Evolutionary conservation across 2,113 vertebrate species (phyloP), one percentile per base, ranked within the genome.

Genomic region (Tiliqua scincoides): DNA sequence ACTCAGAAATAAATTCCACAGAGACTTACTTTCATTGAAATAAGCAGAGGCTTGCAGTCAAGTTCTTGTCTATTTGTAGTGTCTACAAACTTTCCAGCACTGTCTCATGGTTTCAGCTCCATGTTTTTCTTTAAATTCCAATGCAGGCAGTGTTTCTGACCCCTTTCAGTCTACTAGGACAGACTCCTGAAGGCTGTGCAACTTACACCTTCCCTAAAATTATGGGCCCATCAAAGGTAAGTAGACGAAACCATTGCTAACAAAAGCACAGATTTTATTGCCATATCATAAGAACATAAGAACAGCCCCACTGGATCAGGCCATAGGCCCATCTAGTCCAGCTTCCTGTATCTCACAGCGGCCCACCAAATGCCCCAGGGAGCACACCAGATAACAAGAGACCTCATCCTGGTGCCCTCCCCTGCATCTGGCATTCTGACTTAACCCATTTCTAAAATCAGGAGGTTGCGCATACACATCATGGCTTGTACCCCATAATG

Each of bases 91-190:
- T 73, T 37, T 68, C 18, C 48, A 67, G 25, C 48, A 82, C 10
- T 62, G 14, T 1, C 25, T 85, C 40, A 77, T 30, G 76, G 72
- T 72, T 25, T 48, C 74, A 1, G 2, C 80, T 90, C 76, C 74
- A 0, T 79, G 35, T 61, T 1, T 83, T 0, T 77, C 14, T 30
- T 54, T 48, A 48, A 75, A 37, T 61, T 20, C 43, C 30, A 87
- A n/a, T 37, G 18, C 40, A 98, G 94, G 95, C 96, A 15, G 97
- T 91, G 6, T 96, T 98, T 91, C 95, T 97, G 17, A 96, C 91
- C 0, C 93, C 95, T 3, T 98, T 97, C 62, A 96, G 57, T 54
- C 91, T 94, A 11, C 83, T 97, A 11, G 96, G 96, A 3, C 93
- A 94, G 85, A 95, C 83, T 90, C 91, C 97, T 4, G 97, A 97